Conservation (phyloP, 2,797 vertebrate species). For the Pampus argenteus region DNA sequence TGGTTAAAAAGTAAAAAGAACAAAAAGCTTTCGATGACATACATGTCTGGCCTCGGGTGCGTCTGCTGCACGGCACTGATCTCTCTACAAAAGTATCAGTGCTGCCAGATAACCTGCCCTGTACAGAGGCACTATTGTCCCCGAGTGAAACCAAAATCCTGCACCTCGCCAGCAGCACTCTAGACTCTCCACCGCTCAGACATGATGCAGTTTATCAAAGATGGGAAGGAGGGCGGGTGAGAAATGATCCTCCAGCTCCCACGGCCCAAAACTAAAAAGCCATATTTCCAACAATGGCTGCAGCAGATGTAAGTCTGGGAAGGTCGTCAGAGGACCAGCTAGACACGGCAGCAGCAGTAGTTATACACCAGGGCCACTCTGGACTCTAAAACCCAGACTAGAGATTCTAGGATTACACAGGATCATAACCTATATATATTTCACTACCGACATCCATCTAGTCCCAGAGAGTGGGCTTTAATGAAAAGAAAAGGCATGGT, state of each 20-base stretch:
- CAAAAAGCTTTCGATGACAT: constrained; percentile 58
- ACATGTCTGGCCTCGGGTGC: constrained; percentile 46
- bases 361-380: constrained; percentile 41
- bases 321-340: constrained; percentile 68
- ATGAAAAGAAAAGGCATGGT: constrained; percentile 71
- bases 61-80: constrained; percentile 49
- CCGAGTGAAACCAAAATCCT: constrained; percentile 72
- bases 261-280: constrained; percentile 52
- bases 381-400: constrained; percentile 46
- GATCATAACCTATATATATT: constrained; percentile 68
- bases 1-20: constrained; percentile 7
- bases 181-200: constrained; percentile 67
- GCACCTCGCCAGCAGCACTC: constrained; percentile 54
- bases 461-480: constrained; percentile 72
- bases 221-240: constrained; percentile 26
- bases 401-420: constrained; percentile 74
- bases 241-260: constrained; percentile 52
- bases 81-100: constrained; percentile 61
- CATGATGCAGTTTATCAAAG: constrained; percentile 74
- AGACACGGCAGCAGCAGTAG: constrained; percentile 47
- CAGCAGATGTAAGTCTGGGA: constrained; percentile 83
- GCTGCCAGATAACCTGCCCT: constrained; percentile 65
- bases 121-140: constrained; percentile 80
- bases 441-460: constrained; percentile 61
- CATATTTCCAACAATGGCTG: constrained; percentile 70